These are phyloP conservation scores for Lasiurus cinereus DNA, from an alignment of 2,113 vertebrate genomes.

Conservation along the genomic window DNA sequence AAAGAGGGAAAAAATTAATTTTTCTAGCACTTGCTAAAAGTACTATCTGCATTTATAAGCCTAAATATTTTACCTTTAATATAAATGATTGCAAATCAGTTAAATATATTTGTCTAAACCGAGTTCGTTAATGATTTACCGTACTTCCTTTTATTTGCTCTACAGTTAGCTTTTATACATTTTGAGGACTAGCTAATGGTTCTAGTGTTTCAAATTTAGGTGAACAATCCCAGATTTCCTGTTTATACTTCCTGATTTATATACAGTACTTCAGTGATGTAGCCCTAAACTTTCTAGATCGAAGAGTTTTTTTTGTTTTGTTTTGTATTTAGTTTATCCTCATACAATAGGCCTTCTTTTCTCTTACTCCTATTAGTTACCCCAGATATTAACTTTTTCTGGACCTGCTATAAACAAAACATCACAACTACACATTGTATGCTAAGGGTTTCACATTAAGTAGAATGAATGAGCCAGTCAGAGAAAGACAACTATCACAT, in stretches of 20 bases:
- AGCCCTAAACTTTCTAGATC: not conserved
- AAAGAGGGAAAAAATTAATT: not conserved
- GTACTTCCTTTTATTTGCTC: conserved; percentile 23
- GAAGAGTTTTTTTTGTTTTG: not conserved
- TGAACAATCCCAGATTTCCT: conserved; percentile 24
- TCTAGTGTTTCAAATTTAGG: not conserved
- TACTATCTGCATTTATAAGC: conserved; percentile 36
- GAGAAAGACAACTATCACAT: too few relatives aligned
- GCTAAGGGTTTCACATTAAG: conserved; percentile 10
- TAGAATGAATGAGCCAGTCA: not conserved
- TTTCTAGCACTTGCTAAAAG: conserved; percentile 48
- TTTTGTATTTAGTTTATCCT: not conserved
- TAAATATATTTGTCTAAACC: conserved; percentile 29
- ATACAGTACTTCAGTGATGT: not conserved
- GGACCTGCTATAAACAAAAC: conserved; percentile 6
- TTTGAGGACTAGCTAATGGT: not conserved
- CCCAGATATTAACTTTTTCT: conserved; percentile 25
- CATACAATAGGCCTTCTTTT: not conserved
- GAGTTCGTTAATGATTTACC: not conserved
- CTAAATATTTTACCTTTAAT: conserved; percentile 29
- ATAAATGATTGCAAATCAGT: conserved; percentile 40
- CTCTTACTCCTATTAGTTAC: conserved; percentile 5
- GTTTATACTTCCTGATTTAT: not conserved
- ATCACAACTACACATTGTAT: not conserved
- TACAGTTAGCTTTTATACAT: conserved; percentile 20